Conservation (phyloP, 2,888 invertebrate species). For the Sarcophaga carnaria region DNA sequence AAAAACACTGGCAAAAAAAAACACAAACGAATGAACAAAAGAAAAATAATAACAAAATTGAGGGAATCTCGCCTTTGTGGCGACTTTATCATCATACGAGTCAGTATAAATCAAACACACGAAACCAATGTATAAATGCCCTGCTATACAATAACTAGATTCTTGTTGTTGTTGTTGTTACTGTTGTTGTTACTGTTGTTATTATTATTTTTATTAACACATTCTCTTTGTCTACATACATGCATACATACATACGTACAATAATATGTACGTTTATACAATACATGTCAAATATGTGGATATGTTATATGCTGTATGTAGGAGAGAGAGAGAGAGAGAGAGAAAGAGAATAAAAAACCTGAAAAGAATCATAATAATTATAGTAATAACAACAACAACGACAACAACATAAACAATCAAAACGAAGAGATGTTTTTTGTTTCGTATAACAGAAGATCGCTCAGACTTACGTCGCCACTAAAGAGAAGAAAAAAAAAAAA, state of each 20-base stretch:
- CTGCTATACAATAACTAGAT: conserved; percentile 5
- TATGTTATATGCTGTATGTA: no score
- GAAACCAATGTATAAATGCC: neutral
- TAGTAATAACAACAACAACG: conserved; percentile 37
- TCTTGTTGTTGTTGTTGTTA: neutral
- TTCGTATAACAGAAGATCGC: conserved; percentile 65
- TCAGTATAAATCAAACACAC: conserved; percentile 19
- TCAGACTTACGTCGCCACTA: conserved; percentile 68
- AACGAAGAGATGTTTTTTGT: neutral
- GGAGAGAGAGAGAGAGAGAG: no score
- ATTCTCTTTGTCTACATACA: conserved; percentile 27
- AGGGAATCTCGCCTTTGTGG: conserved; percentile 68
- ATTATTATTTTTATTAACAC: conserved; percentile 40
- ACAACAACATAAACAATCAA: conserved; percentile 30
- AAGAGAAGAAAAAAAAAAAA: conserved; percentile 1
- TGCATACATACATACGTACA: neutral
- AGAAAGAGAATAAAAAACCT: no score
- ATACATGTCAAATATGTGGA: no score
- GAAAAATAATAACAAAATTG: conserved; percentile 47
- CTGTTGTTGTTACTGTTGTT: no score
- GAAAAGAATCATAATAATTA: conserved; percentile 28
- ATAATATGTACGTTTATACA: neutral
- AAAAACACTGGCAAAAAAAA: conserved; percentile 4
- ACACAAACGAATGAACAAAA: neutral
- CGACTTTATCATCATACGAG: conserved; percentile 65